These are phyloP conservation scores for Megaustenia siamemsis DNA, from an alignment of 2,888 invertebrate species.

Conservation along the genomic window DNA sequence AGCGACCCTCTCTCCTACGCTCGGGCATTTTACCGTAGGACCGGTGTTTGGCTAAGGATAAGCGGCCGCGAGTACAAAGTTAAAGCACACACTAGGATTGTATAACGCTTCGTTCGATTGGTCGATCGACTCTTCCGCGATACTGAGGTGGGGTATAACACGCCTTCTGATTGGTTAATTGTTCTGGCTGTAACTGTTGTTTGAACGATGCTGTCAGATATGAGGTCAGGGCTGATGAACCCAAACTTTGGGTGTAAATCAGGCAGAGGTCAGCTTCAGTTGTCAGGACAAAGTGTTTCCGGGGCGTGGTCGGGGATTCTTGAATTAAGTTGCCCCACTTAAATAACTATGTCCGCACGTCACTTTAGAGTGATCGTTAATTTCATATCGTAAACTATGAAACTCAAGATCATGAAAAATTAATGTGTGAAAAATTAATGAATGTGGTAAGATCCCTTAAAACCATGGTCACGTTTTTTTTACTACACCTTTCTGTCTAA, in stretches of 20 bases:
- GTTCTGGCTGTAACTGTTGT: background rate
- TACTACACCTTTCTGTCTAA: background rate
- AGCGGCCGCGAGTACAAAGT: conserved; percentile 4
- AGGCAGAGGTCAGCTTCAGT: background rate
- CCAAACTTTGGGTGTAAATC: background rate
- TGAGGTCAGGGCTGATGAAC: background rate
- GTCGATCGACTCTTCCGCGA: conserved; percentile 14
- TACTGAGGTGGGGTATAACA: conserved; percentile 10
- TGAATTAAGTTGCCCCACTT: too few relatives aligned
- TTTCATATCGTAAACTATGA: too few relatives aligned
- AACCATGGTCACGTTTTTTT: too few relatives aligned
- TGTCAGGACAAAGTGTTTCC: too few relatives aligned
- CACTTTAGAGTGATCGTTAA: too few relatives aligned
- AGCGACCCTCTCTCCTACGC: background rate
- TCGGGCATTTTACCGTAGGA: background rate
- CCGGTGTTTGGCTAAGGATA: conserved; percentile 44
- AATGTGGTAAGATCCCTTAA: too few relatives aligned
- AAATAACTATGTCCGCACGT: too few relatives aligned
- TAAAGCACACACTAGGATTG: conserved; percentile 21
- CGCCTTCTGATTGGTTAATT: conserved; percentile 38
- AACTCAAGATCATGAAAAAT: too few relatives aligned
- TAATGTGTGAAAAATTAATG: too few relatives aligned
- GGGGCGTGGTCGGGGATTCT: too few relatives aligned
- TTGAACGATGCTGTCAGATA: background rate
- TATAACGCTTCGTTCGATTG: conserved; percentile 26